Base-by-base conservation (phyloP, 2,888 invertebrate genomes). In the Spodoptera littoralis region DNA sequence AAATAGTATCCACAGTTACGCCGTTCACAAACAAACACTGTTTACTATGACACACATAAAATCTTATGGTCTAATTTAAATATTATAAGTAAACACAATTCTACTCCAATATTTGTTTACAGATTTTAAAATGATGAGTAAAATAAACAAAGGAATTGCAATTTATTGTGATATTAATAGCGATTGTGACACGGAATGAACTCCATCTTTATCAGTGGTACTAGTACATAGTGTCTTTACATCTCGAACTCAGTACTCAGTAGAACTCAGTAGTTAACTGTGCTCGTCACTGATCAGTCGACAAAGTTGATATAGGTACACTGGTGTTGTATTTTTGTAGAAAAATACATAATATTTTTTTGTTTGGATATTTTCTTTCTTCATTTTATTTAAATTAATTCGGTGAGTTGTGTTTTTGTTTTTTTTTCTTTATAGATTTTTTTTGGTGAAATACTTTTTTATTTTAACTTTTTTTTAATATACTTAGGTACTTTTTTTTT, bases 91-190 rank as follows among this genome's bases (percentile, higher is more conserved):
- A 36, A 6, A 36, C 36, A 36, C 1, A 36, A 36, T 36, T 9
- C 6, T 2, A 36, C 6, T 36, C 36, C 9, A 9, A 36, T 36
- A 36, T 36, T 36, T 36, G 9, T 36, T 36, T 8, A 36, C 36
- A 9, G 36, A 36, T 36, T 36, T 9, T 36, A 36, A 18, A 36
- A 9, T 6, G 9, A 5, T 36, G 36, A 36, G 36, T 36, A 36
- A 36, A 36, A 36, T 36, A 36, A 36, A 36, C 36, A 36, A 36
- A 36, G 36, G 0, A 24, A 48, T 51, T 11, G 45, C 61, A 11
- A 71, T n/a, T n/a, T n/a, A n/a, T 76, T 56, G 5, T 1, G 50
- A 77, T 75, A 65, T 56, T 62, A 54, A 76, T 69, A 73, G 64
- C 50, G 30, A 46, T n/a, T 18, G 18, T 1, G 11, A 67, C 45